Conservation (phyloP, 2,888 invertebrate genomes). For the Halictus quadricinctus region DNA sequence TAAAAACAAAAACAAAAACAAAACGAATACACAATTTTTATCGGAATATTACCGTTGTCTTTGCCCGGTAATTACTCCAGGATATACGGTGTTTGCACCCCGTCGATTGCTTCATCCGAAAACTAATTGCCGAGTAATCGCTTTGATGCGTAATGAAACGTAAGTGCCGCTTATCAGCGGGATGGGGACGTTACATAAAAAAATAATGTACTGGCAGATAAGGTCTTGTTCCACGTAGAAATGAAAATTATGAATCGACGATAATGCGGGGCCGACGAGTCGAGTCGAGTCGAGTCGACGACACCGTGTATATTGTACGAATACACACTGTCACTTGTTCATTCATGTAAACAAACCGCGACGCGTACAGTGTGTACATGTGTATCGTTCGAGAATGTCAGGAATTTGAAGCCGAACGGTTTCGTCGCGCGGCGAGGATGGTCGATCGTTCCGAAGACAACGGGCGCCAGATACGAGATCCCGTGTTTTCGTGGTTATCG, state of each 20-base stretch:
- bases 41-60: neutral
- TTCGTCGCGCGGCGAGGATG: neutral
- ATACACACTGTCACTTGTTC: neutral
- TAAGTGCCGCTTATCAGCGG: neutral
- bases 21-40: neutral
- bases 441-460: neutral
- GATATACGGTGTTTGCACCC: neutral
- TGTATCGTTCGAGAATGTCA: neutral
- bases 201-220: conserved; percentile 3
- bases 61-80: neutral
- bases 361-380: neutral
- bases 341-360: conserved; percentile 20
- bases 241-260: neutral
- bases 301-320: neutral
- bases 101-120: neutral
- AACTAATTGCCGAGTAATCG: neutral
- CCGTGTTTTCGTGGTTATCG: neutral
- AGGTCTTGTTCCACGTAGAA: neutral
- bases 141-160: neutral
- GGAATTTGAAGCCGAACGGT: neutral
- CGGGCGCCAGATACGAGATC: conserved; percentile 5
- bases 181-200: neutral
- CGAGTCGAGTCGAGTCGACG: neutral
- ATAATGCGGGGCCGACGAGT: neutral
- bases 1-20: conserved; percentile 56